Evolutionary conservation across 1,140 invertebrate species (phyloP), one percentile per base, ranked within the genome.

Genomic region (Penaeus indicus): DNA sequence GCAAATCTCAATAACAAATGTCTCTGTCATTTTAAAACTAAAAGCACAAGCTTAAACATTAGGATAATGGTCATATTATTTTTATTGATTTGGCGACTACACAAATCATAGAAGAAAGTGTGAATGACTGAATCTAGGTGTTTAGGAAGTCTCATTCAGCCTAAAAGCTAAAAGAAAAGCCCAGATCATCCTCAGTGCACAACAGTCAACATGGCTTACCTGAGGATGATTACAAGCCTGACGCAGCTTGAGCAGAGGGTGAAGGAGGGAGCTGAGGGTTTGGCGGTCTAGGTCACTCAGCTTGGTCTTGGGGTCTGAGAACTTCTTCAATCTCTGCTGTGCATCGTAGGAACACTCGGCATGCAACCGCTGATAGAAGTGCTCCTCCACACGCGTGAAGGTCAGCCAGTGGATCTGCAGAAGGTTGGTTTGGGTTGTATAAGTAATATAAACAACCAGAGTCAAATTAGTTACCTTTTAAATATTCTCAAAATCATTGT

Each of bases 151-250:
- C 38, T 4, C 32, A 32, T 32, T 32, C 32, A 32, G 32, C 0
- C 32, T 32, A 32, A 32, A 32, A 69, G 27, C 21, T 69, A 27
- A 27, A 27, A 10, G 27, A 69, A 22, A 13, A 69, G 10, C 21
- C n/a, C 4, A 21, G 5, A 69, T 25, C n/a, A n/a, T n/a, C 4
- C 42, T 78, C 2, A 7, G 2, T 3, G 11, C 3, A 32, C 19
- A 62, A 63, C 62, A 84, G n/a, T 8, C n/a, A 87, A 10, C 25
- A 82, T 42, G 38, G 7, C 38, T 27, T 72, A 91, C 93, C 92
- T 96, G 95, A 3, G 96, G 96, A 93, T 96, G 95, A 27, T 94
- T 95, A 92, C 96, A 97, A 1, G 95, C 95, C 92, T 96, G 95
- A 3, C 96, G 93, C 67, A 97, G 93, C 67, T 94, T 94, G 67